These are phyloP conservation scores for Dendrocincla tyrannina DNA, from an alignment of 2,797 vertebrate genomes.

Conservation along the genomic window DNA sequence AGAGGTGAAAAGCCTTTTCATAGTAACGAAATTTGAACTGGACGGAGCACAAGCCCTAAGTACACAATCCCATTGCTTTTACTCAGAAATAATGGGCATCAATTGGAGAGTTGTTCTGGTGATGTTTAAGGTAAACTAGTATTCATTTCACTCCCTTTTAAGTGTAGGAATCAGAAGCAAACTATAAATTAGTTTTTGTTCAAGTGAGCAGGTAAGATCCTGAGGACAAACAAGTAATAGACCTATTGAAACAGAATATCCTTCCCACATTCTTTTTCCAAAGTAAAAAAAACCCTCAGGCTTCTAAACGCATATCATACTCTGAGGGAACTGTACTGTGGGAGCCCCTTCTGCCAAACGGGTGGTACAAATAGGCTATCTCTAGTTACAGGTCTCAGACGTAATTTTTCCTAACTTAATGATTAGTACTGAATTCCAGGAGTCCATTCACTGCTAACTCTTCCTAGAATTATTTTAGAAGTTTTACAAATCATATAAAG, in stretches of 20 bases:
- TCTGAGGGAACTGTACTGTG: not conserved
- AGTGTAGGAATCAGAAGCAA: not conserved
- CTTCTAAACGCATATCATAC: not conserved
- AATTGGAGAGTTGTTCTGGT: not conserved
- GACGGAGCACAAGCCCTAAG: not conserved
- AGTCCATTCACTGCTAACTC: not conserved
- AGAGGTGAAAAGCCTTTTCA: not conserved
- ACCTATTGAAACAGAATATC: not conserved
- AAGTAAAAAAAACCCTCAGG: not conserved
- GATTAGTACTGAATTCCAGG: not conserved
- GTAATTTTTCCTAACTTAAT: not conserved
- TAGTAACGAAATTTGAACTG: not conserved
- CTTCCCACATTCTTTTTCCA: not conserved
- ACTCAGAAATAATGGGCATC: not conserved
- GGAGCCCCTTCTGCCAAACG: not conserved
- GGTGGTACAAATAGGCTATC: not conserved
- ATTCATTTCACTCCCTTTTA: not conserved
- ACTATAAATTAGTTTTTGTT: not conserved
- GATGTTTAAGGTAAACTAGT: not conserved
- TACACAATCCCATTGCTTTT: not conserved
- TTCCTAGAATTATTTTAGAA: not conserved
- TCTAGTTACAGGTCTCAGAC: accelerated
- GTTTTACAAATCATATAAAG: not conserved
- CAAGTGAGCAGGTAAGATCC: not conserved
- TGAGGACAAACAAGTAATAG: not conserved